Percentiles rank a stretch among this genome's conserved stretches.
These are phyloP conservation scores for Gasterosteus aculeatus DNA, from an alignment of 2,113 vertebrate genomes.

Conservation along the genomic window DNA sequence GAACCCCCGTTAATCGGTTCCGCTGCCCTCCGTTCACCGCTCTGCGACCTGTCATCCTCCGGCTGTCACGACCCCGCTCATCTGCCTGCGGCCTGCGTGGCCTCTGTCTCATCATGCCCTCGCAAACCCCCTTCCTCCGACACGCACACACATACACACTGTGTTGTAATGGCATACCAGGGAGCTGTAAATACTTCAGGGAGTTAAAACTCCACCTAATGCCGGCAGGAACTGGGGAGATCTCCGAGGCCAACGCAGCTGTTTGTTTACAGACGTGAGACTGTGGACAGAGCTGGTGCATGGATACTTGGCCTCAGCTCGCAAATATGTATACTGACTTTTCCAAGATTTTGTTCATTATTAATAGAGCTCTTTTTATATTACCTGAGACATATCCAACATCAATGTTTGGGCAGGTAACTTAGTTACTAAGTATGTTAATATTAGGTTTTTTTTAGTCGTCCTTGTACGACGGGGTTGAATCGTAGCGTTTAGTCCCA, in stretches of 20 bases:
- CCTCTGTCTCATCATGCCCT: conserved; percentile 68
- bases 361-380: conserved; percentile 16
- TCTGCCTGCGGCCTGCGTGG: conserved; percentile 50
- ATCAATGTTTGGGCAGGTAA: not conserved
- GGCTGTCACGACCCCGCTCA: conserved; percentile 67
- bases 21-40: conserved; percentile 64
- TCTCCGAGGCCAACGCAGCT: conserved; percentile 73
- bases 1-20: conserved; percentile 60
- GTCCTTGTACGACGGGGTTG: not conserved
- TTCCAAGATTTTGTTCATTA: conserved; percentile 11
- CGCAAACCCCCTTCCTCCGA: conserved; percentile 33
- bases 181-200: conserved; percentile 79
- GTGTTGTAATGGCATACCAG: conserved; percentile 78
- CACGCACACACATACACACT: conserved; percentile 34
- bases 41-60: conserved; percentile 64
- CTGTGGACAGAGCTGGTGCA: conserved; percentile 52
- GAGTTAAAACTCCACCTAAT: conserved; percentile 77
- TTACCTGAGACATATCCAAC: not conserved
- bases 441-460: not conserved
- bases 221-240: conserved; percentile 71
- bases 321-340: conserved; percentile 46
- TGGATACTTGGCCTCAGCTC: conserved; percentile 47
- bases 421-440: not conserved
- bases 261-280: conserved; percentile 74
- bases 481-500: not conserved